A percentile compares a stretch with the other conserved stretches of the same genome.
These are phyloP conservation scores for Musca domestica DNA, from an alignment of 1,140 invertebrate species.

Conservation along the genomic window DNA sequence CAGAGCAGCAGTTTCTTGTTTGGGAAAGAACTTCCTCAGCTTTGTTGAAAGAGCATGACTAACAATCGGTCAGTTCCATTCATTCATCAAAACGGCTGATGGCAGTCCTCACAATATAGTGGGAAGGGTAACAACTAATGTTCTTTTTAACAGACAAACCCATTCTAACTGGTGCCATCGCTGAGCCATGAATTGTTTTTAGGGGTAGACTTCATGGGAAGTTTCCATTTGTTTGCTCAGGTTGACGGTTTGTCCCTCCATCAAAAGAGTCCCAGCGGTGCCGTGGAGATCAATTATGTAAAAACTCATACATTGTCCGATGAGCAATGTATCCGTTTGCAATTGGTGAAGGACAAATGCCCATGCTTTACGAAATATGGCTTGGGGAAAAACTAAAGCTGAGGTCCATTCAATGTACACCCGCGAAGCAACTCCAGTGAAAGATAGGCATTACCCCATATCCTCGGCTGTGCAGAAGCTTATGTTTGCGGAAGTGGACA, in stretches of 20 bases:
- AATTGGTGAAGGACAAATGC: background rate
- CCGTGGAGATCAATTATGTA: background rate
- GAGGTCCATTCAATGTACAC: background rate
- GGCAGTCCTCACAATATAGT: too few relatives aligned
- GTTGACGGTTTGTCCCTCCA: background rate
- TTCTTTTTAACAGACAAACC: background rate
- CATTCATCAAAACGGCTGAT: too few relatives aligned
- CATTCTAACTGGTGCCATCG: background rate
- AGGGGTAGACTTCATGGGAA: background rate
- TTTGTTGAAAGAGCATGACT: too few relatives aligned
- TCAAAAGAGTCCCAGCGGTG: background rate
- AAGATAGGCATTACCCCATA: too few relatives aligned
- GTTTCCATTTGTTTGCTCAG: background rate
- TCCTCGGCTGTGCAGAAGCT: too few relatives aligned
- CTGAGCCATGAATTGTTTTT: background rate
- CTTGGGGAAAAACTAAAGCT: background rate
- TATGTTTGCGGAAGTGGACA: too few relatives aligned
- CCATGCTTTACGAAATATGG: background rate
- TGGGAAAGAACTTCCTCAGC: background rate
- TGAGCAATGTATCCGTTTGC: background rate
- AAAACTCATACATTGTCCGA: background rate
- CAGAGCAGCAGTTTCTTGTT: background rate
- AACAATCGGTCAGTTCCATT: too few relatives aligned
- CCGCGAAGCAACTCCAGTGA: too few relatives aligned
- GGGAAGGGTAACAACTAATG: background rate